phyloP scores from a whole-genome alignment of 2,888 invertebrate species.

The Marronus borbonicus region DNA sequence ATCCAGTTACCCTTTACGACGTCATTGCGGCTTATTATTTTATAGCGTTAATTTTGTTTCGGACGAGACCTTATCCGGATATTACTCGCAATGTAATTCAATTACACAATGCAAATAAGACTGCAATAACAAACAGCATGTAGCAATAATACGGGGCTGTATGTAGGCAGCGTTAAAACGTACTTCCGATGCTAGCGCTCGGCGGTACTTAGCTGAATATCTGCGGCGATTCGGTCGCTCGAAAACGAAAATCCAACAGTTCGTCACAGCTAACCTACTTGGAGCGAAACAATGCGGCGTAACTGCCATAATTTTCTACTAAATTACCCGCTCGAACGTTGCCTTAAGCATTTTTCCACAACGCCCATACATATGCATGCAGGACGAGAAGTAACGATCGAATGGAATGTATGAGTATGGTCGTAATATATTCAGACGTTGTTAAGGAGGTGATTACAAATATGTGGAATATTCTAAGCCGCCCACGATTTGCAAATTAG shows the following conservation, averaged over 20 bases:
- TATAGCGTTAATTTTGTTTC: slow-evolving; percentile 38
- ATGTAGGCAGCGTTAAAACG: slow-evolving; percentile 52
- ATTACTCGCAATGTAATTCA: slow-evolving; percentile 47
- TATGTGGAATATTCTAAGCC: slow-evolving; percentile 25
- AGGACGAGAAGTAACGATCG: slow-evolving; percentile 28
- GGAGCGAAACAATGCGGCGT: slow-evolving; percentile 56
- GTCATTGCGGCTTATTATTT: slow-evolving; percentile 43
- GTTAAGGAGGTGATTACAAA: slow-evolving; percentile 18
- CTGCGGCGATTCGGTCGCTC: slow-evolving; percentile 55
- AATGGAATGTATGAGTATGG: slow-evolving; percentile 3
- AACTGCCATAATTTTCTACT: slow-evolving; percentile 57
- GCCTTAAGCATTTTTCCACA: slow-evolving; percentile 48
- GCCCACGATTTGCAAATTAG: slow-evolving; percentile 12
- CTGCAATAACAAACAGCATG: slow-evolving; percentile 37
- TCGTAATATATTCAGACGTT: slow-evolving; percentile 1
- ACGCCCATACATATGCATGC: slow-evolving; percentile 35
- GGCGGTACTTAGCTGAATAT: slow-evolving; percentile 9
- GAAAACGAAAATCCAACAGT: slow-evolving; percentile 54
- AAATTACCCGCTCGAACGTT: slow-evolving; percentile 55
- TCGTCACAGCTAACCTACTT: slow-evolving; percentile 56
- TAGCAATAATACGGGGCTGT: slow-evolving; percentile 32
- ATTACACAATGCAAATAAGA: slow-evolving; percentile 51
- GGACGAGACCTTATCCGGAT: slow-evolving; percentile 28
- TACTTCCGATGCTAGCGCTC: slow-evolving; percentile 46
- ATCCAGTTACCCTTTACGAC: slow-evolving; percentile 30